phyloP scores from a whole-genome alignment of 2,113 vertebrate species.

The Puma concolor region DNA sequence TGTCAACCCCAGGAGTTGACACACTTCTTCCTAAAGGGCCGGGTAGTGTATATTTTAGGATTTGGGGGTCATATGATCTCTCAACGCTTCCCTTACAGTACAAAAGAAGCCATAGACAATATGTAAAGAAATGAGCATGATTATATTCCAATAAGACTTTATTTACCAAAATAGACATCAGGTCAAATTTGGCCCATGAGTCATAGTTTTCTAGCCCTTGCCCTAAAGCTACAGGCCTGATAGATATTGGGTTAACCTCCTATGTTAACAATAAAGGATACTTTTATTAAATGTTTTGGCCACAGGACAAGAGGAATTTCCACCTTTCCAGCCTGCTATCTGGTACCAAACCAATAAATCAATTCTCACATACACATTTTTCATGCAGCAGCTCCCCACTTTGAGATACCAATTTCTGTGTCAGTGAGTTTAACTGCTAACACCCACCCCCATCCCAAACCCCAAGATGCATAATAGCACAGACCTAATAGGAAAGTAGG shows the following conservation, averaged over 20 bases:
- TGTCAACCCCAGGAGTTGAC: background rate
- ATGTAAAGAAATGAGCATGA: background rate
- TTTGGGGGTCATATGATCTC: background rate
- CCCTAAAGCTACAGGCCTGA: background rate
- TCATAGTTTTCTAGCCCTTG: background rate
- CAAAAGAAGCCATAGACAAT: background rate
- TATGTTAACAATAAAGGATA: background rate
- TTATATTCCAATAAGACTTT: background rate
- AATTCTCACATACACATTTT: background rate
- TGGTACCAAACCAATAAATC: background rate
- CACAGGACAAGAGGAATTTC: background rate
- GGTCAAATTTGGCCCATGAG: background rate
- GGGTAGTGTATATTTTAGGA: background rate
- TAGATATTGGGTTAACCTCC: background rate
- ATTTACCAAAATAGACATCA: background rate
- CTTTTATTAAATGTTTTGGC: background rate
- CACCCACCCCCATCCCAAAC: no score
- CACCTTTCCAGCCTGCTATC: background rate
- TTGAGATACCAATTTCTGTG: background rate
- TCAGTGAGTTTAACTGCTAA: background rate
- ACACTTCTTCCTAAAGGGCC: background rate
- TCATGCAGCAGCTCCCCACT: background rate
- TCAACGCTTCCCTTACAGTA: background rate
- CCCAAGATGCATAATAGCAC: background rate
- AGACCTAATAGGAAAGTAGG: background rate